Base-by-base conservation (phyloP, 2,888 invertebrate species). In the Lobophora halterata region DNA sequence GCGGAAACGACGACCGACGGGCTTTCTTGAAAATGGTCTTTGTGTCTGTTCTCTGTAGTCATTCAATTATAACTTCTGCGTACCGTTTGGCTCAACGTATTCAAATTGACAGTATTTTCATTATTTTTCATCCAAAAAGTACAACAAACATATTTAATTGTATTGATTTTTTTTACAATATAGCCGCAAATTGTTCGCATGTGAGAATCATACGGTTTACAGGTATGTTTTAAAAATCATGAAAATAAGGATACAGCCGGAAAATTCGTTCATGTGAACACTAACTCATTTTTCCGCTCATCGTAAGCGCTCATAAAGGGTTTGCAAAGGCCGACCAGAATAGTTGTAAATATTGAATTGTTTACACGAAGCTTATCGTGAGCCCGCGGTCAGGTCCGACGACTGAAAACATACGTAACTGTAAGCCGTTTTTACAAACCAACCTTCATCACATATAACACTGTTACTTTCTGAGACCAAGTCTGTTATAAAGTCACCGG, bases 301-400 rank as follows among this genome's bases (percentile, higher is more conserved):
- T 36, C 39, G 32, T 29, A 40, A 45, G 36, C 29, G 30, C 17
- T 23, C 28, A 36, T 16, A 31, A 27, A 27, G 11, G 27, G 27
- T 24, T 26, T 31, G 21, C 18, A 21, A 33, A 17, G 6, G 37
- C 21, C 36, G 16, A 20, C 30, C 29, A 28, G 37, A 47, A 43
- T 40, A 41, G 49, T 52, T 53, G 50, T 61, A 58, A 61, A 61
- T 58, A 58, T 58, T 52, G 49, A 35, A 58, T 50, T 62, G 56
- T 59, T 55, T 58, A 58, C 57, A 49, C 40, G 36, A 32, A 47
- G 53, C 50, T 61, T 65, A 65, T 59, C 61, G 49, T 28, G 27
- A 31, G 26, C 36, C 39, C 45, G 45, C 46, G 43, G 46, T 40
- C 27, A 23, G 34, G 33, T 29, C 38, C 32, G 32, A 12, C 31